Conservation (phyloP, 2,888 invertebrate genomes). For the Agrochola lota region DNA sequence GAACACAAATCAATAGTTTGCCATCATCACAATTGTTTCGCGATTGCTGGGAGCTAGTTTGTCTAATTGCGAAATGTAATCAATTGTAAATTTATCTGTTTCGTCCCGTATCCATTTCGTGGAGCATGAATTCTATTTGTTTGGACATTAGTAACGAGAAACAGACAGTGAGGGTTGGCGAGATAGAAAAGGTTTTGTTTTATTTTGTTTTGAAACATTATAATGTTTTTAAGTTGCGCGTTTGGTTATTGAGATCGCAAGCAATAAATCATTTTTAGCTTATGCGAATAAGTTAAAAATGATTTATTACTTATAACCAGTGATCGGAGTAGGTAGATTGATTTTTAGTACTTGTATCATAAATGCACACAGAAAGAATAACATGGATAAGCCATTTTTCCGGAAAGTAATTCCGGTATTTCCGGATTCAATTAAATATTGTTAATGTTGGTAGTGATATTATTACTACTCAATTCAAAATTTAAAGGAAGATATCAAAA, state of each 20-base stretch:
- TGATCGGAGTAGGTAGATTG: no score
- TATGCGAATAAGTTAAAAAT: not conserved
- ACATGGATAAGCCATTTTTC: no score
- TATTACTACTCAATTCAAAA: no score
- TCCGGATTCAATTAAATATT: no score
- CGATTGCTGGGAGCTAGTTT: constrained; percentile 31
- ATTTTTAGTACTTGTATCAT: no score
- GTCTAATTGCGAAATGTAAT: constrained; percentile 69
- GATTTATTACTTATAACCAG: not conserved
- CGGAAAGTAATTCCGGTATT: no score
- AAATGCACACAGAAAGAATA: no score
- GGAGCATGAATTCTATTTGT: constrained; percentile 64
- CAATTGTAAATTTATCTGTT: constrained; percentile 69
- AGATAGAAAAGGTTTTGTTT: constrained; percentile 1
- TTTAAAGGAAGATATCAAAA: no score
- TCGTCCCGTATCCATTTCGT: constrained; percentile 62
- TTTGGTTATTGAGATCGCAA: not conserved
- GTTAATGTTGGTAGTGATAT: no score
- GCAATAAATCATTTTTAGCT: no score
- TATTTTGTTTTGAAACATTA: constrained; percentile 4
- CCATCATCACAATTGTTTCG: constrained; percentile 32
- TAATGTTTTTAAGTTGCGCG: not conserved
- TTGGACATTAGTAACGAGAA: constrained; percentile 59
- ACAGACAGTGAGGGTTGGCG: constrained; percentile 39
- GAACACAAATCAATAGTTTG: constrained; percentile 27